Conservation (phyloP, 2,888 invertebrate species). For the Emmelina monodactyla region DNA sequence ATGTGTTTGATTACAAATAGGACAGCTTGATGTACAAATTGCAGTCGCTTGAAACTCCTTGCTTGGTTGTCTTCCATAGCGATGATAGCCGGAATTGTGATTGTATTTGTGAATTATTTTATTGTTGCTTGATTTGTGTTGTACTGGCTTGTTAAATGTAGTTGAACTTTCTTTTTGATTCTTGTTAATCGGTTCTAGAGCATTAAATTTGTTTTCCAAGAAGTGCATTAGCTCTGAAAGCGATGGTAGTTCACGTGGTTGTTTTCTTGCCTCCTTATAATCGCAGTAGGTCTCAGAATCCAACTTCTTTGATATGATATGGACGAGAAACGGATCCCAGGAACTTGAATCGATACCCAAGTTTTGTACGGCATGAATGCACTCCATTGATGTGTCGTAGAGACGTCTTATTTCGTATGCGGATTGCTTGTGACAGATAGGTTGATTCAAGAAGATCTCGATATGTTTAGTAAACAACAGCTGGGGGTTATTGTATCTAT, state of each 20-base stretch:
- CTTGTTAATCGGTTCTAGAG: neutral
- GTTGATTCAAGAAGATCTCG: conserved; percentile 11
- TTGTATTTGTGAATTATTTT: too few relatives aligned
- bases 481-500: conserved; percentile 13
- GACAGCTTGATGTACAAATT: conserved; percentile 6
- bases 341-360: conserved; percentile 13
- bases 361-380: conserved; percentile 15
- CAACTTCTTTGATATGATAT: conserved; percentile 3
- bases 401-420: conserved; percentile 9
- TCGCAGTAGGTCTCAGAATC: neutral
- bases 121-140: too few relatives aligned
- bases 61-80: too few relatives aligned
- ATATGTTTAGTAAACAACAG: conserved; percentile 15
- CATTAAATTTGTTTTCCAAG: conserved; percentile 3
- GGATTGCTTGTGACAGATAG: conserved; percentile 7
- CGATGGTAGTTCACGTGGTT: conserved; percentile 2
- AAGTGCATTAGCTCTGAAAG: neutral
- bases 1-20: conserved; percentile 9
- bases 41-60: neutral
- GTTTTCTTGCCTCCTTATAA: conserved; percentile 1
- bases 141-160: too few relatives aligned
- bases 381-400: conserved; percentile 14
- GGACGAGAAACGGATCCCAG: conserved; percentile 11
- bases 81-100: too few relatives aligned
- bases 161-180: too few relatives aligned